Percentiles rank a stretch among this genome's conserved stretches.
These are phyloP conservation scores for Rhincodon typus DNA, from an alignment of 2,797 vertebrate species.

Conservation along the genomic window DNA sequence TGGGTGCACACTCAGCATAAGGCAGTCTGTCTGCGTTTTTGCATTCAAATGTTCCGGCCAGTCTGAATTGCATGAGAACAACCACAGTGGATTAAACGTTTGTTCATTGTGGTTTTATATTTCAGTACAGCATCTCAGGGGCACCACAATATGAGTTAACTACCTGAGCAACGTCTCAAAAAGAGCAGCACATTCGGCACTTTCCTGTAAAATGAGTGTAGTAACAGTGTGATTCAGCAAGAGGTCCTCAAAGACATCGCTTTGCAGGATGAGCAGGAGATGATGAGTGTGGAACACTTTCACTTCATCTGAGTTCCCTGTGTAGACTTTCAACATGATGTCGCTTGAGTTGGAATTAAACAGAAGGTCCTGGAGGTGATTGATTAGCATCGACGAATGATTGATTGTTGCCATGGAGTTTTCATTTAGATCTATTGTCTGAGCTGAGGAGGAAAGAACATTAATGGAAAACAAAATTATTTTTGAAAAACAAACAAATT, in stretches of 20 bases:
- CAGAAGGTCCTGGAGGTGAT: conserved; percentile 77
- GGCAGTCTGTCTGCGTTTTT: background rate
- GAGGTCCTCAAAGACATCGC: conserved; percentile 68
- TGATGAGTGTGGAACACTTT: conserved; percentile 80
- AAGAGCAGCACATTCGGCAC: conserved; percentile 62
- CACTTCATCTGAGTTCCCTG: conserved; percentile 72
- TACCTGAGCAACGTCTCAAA: conserved; percentile 92
- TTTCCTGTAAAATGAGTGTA: conserved; percentile 65
- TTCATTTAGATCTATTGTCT: conserved; percentile 58
- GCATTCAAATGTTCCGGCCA: background rate
- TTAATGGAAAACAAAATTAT: background rate
- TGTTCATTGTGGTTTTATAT: background rate
- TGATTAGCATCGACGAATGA: conserved; percentile 80
- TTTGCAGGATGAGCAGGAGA: conserved; percentile 81
- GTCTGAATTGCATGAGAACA: background rate
- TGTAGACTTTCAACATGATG: conserved; percentile 71
- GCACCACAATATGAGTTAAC: conserved; percentile 51
- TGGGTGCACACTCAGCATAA: background rate
- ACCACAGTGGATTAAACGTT: background rate
- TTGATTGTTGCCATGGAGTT: conserved; percentile 67
- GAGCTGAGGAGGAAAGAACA: conserved; percentile 51
- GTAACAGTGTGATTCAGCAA: conserved; percentile 64
- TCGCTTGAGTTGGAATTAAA: conserved; percentile 75
- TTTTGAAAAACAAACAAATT: background rate
- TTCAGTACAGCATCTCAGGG: background rate